Evolutionary conservation across 2,797 vertebrate genomes (phyloP).

Genomic region (Psittacula echo): DNA sequence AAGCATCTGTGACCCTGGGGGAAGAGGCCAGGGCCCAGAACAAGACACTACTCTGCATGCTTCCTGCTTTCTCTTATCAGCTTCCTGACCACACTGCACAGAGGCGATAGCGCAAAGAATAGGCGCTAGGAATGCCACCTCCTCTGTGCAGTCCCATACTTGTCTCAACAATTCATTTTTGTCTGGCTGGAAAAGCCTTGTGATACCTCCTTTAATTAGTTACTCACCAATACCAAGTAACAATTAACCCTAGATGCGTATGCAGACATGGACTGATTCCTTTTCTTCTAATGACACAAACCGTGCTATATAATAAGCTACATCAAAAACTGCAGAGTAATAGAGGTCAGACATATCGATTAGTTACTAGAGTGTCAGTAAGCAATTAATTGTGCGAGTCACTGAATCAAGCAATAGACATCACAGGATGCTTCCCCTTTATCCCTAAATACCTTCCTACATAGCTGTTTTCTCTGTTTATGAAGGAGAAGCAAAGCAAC

Average conservation of each 20-base stretch:
- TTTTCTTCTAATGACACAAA: not conserved
- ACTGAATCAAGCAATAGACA: not conserved
- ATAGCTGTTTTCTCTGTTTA: not conserved
- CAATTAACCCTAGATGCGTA: not conserved
- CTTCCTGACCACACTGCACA: conserved; percentile 44
- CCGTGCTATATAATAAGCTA: not conserved
- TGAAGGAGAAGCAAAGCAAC: not conserved
- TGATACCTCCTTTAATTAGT: not conserved
- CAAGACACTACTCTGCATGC: not conserved
- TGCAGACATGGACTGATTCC: not conserved
- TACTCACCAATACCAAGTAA: not conserved
- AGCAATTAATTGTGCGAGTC: not conserved
- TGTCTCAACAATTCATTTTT: not conserved
- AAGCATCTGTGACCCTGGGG: conserved; percentile 4
- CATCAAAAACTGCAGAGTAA: not conserved
- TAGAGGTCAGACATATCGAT: not conserved
- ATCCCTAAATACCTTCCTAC: not conserved
- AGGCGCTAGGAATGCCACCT: not conserved
- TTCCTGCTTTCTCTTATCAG: conserved; percentile 56
- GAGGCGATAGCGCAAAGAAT: not conserved
- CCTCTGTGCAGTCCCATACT: not conserved
- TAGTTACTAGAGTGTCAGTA: not conserved
- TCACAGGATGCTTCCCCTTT: not conserved
- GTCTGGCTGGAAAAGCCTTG: not conserved
- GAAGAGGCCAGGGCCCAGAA: not conserved